These are phyloP conservation scores for Scaptomyza hsui DNA, from an alignment of 1,140 invertebrate species.

Conservation along the genomic window DNA sequence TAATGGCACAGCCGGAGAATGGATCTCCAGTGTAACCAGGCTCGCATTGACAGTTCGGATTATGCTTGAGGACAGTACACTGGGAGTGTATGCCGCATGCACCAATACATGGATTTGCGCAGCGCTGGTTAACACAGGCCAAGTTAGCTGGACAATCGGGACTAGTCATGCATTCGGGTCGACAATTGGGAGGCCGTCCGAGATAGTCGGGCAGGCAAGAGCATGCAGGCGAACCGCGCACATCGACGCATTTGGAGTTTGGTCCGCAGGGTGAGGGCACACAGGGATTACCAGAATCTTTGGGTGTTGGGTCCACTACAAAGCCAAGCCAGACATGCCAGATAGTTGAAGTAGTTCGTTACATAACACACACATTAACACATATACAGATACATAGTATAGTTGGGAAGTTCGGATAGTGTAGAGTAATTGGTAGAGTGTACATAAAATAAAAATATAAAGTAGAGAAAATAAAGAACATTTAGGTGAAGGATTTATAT, in stretches of 20 bases:
- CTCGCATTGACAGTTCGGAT: conserved; percentile 89
- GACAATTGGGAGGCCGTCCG: conserved; percentile 91
- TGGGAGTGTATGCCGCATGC: conserved; percentile 90
- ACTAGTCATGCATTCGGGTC: conserved; percentile 90
- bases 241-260: conserved; percentile 90
- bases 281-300: conserved; percentile 85
- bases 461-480: conserved; percentile 60
- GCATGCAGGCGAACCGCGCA: conserved; percentile 89
- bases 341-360: conserved; percentile 55
- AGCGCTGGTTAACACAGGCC: conserved; percentile 91
- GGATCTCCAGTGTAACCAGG: conserved; percentile 92
- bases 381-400: conserved; percentile 54
- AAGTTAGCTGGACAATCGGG: conserved; percentile 90
- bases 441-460: conserved; percentile 72
- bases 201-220: conserved; percentile 90
- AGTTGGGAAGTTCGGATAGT: conserved; percentile 56
- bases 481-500: conserved; percentile 70
- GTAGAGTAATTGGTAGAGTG: conserved; percentile 62
- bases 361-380: conserved; percentile 58
- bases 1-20: conserved; percentile 86
- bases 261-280: conserved; percentile 91
- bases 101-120: conserved; percentile 91
- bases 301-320: conserved; percentile 68
- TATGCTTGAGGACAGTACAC: conserved; percentile 91
- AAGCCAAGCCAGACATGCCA: conserved; percentile 47